These are phyloP conservation scores for Pteronotus mesoamericanus DNA, from an alignment of 2,797 vertebrate genomes.

Conservation along the genomic window DNA sequence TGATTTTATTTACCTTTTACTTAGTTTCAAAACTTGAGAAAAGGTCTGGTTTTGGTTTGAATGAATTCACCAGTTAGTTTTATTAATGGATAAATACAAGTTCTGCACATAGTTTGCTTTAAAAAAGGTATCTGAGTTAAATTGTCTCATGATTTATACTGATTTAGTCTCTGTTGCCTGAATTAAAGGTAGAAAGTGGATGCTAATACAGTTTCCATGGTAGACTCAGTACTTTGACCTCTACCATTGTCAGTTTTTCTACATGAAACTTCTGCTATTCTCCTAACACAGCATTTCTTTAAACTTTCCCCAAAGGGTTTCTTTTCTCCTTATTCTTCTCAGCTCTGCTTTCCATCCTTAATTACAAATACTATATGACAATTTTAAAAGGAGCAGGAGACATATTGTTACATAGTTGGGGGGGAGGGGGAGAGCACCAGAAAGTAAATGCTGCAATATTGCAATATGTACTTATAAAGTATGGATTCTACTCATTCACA, in stretches of 20 bases:
- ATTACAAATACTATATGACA: conserved; percentile 17
- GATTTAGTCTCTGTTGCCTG: not conserved
- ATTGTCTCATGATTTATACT: not conserved
- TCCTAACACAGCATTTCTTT: conserved; percentile 27
- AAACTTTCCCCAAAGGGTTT: not conserved
- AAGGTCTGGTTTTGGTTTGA: not conserved
- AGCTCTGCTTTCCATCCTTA: not conserved
- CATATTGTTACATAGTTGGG: not conserved
- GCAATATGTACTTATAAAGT: conserved; percentile 15
- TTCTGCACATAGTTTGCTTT: not conserved
- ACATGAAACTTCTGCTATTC: not conserved
- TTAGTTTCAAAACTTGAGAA: not conserved
- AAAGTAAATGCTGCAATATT: conserved; percentile 24
- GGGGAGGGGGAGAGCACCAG: not conserved
- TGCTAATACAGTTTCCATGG: not conserved
- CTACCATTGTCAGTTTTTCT: not conserved
- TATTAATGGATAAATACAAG: not conserved
- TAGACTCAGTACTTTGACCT: not conserved
- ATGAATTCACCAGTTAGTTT: conserved; percentile 7
- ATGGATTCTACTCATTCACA: conserved; percentile 63
- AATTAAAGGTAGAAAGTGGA: not conserved
- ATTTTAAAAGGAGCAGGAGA: conserved; percentile 31
- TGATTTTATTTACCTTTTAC: not conserved
- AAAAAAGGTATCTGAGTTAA: not conserved
- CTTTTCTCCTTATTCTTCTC: not conserved